Base-by-base conservation (phyloP, 1,140 invertebrate genomes). In the Drosophila busckii region DNA sequence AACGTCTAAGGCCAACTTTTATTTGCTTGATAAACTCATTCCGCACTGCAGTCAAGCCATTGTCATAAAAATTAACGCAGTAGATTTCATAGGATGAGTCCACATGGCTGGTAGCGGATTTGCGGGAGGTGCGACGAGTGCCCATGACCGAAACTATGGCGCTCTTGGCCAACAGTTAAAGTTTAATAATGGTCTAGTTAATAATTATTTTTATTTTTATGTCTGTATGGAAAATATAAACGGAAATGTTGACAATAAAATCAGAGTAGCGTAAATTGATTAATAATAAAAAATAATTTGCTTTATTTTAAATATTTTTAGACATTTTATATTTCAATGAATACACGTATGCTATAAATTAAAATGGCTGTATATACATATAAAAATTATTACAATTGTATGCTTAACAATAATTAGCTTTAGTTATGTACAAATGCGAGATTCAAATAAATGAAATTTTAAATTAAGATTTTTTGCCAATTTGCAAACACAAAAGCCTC, bases 401-500 rank as follows among this genome's bases (percentile, higher is more conserved):
- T n/a, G n/a, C n/a, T n/a, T n/a, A n/a, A n/a, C n/a, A n/a, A n/a
- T n/a, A n/a, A n/a, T n/a, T n/a, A n/a, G n/a, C n/a, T n/a, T n/a
- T n/a, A 28, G 13, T 25, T 38, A 17, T 60, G 41, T 60, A 60
- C 56, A 60, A 38, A 25, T 45, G 25, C 10, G 56, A 60, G 56
- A 60, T 60, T 60, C 56, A 44, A 17, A 44, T 37, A 20, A n/a
- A 13, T 34, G 5, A 4, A 37, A 26, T 15, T 44, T 19, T 5
- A 12, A 8, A 19, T 4, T 41, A 20, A 20, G 17, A 23, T 16
- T 59, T 71, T 40, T 37, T 31, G 68, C 37, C 23, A 20, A 62
- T 58, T 56, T 80, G 66, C 58, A 64, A 78, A 78, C 73, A 64
- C 54, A 73, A n/a, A 68, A 80, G 75, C 75, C 73, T 82, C 75